Evolutionary conservation across 1,140 invertebrate species (phyloP).

Genomic region (Cotesia vestalis): DNA sequence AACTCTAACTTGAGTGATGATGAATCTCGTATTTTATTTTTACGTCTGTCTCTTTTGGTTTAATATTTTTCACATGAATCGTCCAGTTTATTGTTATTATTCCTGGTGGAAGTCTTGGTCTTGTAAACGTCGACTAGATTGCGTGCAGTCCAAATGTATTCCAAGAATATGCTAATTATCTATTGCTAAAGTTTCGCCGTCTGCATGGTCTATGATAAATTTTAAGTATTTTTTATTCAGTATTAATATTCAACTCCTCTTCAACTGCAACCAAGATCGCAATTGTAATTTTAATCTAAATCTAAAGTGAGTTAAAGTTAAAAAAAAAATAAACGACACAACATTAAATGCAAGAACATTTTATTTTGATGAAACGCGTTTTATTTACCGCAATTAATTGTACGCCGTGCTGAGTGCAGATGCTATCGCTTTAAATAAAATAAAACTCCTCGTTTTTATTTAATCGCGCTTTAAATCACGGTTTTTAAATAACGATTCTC

Average conservation of each 20-base stretch:
- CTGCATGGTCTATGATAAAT: constrained; percentile 34
- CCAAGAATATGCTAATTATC: constrained; percentile 54
- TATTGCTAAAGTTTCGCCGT: constrained; percentile 47
- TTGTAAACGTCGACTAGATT: constrained; percentile 33
- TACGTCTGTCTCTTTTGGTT: not conserved
- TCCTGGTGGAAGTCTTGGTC: not conserved
- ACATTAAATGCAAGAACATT: too few relatives aligned
- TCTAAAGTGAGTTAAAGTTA: too few relatives aligned
- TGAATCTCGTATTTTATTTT: not conserved
- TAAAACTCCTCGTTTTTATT: constrained; percentile 1
- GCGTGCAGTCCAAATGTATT: constrained; percentile 52
- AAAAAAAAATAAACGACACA: too few relatives aligned
- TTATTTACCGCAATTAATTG: constrained; percentile 8
- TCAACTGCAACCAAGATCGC: too few relatives aligned
- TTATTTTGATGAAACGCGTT: not conserved
- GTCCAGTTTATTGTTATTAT: not conserved
- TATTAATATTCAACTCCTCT: too few relatives aligned
- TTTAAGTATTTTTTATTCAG: not conserved
- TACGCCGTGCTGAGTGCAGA: not conserved
- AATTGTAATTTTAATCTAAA: too few relatives aligned
- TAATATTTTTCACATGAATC: constrained; percentile 1
- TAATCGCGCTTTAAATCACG: constrained; percentile 1
- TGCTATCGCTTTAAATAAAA: not conserved
- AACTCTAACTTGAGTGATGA: not conserved
- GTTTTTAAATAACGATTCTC: not conserved